Evolutionary conservation across 1,140 invertebrate genomes (phyloP).

Genomic region (Thaumatotibia leucotreta): DNA sequence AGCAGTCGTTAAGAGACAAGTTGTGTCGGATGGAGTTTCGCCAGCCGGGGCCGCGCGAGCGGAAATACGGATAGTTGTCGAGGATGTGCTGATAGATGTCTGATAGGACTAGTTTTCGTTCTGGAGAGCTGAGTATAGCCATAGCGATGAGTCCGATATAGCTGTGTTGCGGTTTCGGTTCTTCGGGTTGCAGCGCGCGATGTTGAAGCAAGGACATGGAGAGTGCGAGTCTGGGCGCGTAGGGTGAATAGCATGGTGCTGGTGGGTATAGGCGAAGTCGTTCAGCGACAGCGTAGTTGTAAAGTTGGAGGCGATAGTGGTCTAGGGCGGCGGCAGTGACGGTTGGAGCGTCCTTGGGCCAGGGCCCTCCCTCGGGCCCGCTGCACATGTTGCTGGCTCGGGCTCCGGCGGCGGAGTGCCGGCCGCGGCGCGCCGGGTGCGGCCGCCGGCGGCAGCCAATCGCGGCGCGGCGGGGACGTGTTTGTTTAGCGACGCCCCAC

Average conservation of each 20-base stretch:
- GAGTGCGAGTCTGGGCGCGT: conserved; percentile 78
- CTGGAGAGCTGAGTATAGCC: conserved; percentile 95
- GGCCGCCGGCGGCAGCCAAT: conserved; percentile 43
- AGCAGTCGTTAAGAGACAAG: conserved; percentile 98
- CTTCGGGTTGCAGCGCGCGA: conserved; percentile 85
- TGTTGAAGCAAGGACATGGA: conserved; percentile 84
- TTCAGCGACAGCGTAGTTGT: conserved; percentile 92
- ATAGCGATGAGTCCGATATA: conserved; percentile 98
- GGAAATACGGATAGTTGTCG: conserved; percentile 98
- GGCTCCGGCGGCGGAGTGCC: conserved; percentile 48
- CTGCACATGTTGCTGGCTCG: conserved; percentile 60
- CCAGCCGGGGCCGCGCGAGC: conserved; percentile 96
- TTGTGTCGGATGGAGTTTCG: conserved; percentile 98
- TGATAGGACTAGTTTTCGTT: conserved; percentile 96
- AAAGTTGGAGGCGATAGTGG: conserved; percentile 90
- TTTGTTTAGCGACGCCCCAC: conserved; percentile 76
- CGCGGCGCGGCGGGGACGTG: conserved; percentile 64
- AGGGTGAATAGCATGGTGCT: conserved; percentile 77
- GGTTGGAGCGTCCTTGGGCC: conserved; percentile 65
- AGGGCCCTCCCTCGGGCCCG: conserved; percentile 60
- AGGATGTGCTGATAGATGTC: conserved; percentile 99
- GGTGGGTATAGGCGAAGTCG: conserved; percentile 83
- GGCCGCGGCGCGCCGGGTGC: too few relatives aligned
- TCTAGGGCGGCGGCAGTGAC: conserved; percentile 83
- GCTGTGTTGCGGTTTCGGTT: conserved; percentile 96